Percentiles rank a stretch among this genome's conserved stretches.
These are phyloP conservation scores for Notoglanidium macrostoma DNA, from an alignment of 2,797 vertebrate species.

Conservation along the genomic window DNA sequence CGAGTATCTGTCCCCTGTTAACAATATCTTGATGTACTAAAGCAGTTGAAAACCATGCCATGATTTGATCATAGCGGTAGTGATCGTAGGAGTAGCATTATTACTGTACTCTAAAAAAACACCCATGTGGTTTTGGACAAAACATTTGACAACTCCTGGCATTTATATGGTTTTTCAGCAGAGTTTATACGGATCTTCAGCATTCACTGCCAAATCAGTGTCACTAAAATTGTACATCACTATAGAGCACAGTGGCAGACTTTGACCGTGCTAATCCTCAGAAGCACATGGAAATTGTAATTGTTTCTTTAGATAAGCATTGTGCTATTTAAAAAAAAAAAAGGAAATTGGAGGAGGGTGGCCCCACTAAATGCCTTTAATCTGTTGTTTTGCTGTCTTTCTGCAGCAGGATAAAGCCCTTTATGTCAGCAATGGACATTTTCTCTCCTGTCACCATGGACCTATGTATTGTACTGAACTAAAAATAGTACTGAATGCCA, in stretches of 20 bases:
- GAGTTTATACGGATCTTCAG: background rate
- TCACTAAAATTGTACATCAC: background rate
- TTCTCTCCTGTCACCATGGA: conserved; percentile 49
- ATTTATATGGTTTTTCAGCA: background rate
- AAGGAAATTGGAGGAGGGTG: conserved; percentile 45
- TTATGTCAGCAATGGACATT: conserved; percentile 51
- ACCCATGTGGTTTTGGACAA: background rate
- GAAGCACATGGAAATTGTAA: conserved; percentile 25
- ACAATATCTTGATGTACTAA: background rate
- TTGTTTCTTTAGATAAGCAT: conserved; percentile 27
- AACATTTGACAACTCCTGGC: too few relatives aligned
- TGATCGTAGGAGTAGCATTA: background rate
- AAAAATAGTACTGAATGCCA: background rate
- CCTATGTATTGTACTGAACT: conserved; percentile 30
- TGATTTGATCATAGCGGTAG: background rate
- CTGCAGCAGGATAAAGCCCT: conserved; percentile 45
- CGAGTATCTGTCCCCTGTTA: background rate
- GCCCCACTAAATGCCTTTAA: conserved; percentile 47
- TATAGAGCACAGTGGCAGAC: background rate
- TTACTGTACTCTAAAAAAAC: background rate
- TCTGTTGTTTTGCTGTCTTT: conserved; percentile 48
- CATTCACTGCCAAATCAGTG: background rate
- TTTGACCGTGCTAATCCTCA: background rate
- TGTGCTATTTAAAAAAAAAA: conserved; percentile 45
- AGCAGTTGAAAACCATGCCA: background rate